Evolutionary conservation across 2,888 invertebrate genomes (phyloP).

Genomic region (Euproctis similis): DNA sequence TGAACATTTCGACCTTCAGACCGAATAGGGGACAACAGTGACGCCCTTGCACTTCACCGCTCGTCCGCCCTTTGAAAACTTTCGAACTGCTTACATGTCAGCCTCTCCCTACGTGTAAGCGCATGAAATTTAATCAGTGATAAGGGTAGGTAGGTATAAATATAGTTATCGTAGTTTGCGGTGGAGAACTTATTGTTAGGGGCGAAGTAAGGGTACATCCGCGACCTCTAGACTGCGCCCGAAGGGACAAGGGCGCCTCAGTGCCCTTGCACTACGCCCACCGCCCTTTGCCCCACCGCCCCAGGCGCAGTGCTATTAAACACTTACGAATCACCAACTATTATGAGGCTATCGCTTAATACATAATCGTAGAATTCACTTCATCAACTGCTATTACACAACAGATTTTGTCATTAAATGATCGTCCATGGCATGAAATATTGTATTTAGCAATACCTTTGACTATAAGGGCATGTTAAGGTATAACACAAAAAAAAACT

Average conservation of each 20-base stretch:
- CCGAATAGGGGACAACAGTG: conserved; percentile 18
- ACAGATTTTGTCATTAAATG: too few species aligned
- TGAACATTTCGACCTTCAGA: conserved; percentile 24
- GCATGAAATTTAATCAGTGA: conserved; percentile 10
- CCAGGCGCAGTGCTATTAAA: conserved; percentile 3
- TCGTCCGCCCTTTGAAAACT: conserved; percentile 17
- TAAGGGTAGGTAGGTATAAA: conserved; percentile 12
- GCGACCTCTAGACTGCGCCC: conserved; percentile 69
- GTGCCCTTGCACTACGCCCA: conserved; percentile 61
- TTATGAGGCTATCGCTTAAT: too few species aligned
- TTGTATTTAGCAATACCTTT: too few species aligned
- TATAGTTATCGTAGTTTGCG: conserved; percentile 25
- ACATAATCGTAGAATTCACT: too few species aligned
- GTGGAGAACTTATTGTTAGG: conserved; percentile 31
- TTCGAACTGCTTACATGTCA: conserved; percentile 1
- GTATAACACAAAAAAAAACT: too few species aligned
- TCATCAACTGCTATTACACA: too few species aligned
- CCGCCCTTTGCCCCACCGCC: conserved; percentile 16
- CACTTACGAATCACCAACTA: conserved; percentile 5
- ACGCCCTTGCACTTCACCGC: conserved; percentile 24
- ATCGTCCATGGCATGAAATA: too few species aligned
- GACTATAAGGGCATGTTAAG: too few species aligned
- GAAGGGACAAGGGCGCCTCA: conserved; percentile 51
- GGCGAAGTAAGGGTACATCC: conserved; percentile 55
- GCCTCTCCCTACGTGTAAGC: conserved; percentile 5